Conservation (phyloP, 2,797 vertebrate genomes). For the Brachyrhaphis roseni region DNA sequence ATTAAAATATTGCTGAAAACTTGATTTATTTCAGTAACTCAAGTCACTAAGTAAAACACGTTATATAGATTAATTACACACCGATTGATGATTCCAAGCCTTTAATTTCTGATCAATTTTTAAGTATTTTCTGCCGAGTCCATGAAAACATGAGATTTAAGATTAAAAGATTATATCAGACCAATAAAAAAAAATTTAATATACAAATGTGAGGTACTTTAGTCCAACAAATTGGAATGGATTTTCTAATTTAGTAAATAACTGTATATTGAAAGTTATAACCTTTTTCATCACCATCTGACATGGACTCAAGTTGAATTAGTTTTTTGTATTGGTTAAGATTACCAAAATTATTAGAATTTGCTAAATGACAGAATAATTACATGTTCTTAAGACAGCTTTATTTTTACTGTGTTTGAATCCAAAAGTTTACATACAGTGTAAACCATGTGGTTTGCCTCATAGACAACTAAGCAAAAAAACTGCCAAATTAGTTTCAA, state of each 20-base stretch:
- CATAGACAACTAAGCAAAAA: too few species aligned
- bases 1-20: background rate
- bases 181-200: background rate
- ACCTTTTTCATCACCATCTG: background rate
- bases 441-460: too few species aligned
- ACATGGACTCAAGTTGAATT: background rate
- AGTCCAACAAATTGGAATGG: background rate
- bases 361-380: background rate
- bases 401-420: too few species aligned
- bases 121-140: too few species aligned
- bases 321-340: background rate
- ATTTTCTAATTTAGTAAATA: background rate
- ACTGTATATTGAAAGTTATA: background rate
- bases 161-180: background rate
- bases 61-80: background rate
- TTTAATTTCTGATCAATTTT: too few species aligned
- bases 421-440: too few species aligned
- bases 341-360: background rate
- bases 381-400: too few species aligned
- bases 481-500: too few species aligned
- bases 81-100: background rate
- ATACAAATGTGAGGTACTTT: background rate
- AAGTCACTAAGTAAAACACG: background rate
- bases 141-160: background rate
- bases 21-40: background rate